These are phyloP conservation scores for Mobula birostris DNA, from an alignment of 2,113 vertebrate species.

Conservation along the genomic window DNA sequence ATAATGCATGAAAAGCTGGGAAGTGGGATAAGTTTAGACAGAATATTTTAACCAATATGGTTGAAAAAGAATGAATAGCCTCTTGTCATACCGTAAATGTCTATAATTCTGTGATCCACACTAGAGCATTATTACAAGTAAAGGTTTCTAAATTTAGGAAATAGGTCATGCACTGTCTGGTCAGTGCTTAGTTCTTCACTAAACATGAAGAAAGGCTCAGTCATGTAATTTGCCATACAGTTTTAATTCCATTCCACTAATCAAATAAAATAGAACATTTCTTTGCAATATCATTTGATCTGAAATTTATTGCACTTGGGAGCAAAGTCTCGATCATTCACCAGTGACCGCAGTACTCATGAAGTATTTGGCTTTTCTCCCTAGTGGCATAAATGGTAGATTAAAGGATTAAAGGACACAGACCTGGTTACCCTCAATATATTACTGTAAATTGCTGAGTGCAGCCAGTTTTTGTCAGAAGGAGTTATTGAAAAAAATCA, in stretches of 20 bases:
- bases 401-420: constrained; percentile 44
- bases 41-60: too few species aligned
- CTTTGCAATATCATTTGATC: constrained; percentile 22
- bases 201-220: background rate
- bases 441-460: constrained; percentile 41
- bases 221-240: background rate
- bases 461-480: constrained; percentile 42
- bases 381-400: background rate
- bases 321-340: constrained; percentile 35
- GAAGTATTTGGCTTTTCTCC: constrained; percentile 44
- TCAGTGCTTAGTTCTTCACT: background rate
- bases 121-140: background rate
- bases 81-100: too few species aligned
- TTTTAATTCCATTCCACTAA: constrained; percentile 23
- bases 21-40: too few species aligned
- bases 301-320: constrained; percentile 35
- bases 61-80: too few species aligned
- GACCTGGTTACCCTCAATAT: constrained; percentile 38
- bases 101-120: too few species aligned
- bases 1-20: too few species aligned
- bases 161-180: background rate
- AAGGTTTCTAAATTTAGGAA: background rate
- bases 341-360: constrained; percentile 33
- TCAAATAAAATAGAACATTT: background rate
- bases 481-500: constrained; percentile 41